These are phyloP conservation scores for Manis crassicaudata DNA, from an alignment of 2,797 vertebrate genomes.

Conservation along the genomic window DNA sequence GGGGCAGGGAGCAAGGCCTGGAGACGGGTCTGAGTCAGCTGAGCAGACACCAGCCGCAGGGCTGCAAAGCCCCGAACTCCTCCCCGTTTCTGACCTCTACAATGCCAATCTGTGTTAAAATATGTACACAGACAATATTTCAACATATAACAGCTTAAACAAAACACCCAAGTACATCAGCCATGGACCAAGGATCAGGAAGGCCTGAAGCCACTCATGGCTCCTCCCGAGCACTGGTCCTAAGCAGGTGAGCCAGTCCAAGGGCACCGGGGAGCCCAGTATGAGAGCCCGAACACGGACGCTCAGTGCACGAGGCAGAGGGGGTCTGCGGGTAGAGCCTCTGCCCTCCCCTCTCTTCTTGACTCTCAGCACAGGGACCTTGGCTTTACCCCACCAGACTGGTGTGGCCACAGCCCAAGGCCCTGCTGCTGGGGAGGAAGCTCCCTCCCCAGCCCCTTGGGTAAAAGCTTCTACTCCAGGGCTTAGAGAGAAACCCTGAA, in stretches of 20 bases:
- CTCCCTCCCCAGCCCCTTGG: background rate
- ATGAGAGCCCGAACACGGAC: accelerated
- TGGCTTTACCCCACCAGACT: accelerated
- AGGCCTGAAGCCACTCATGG: background rate
- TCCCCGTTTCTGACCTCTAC: background rate
- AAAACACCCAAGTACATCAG: background rate
- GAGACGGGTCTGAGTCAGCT: too few species aligned
- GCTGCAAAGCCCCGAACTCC: too few species aligned
- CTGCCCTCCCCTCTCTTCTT: background rate
- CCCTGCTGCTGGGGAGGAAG: background rate
- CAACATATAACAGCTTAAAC: background rate
- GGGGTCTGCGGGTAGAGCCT: background rate
- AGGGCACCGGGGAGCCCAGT: background rate
- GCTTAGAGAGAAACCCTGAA: background rate
- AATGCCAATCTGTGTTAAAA: background rate
- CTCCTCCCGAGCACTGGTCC: background rate
- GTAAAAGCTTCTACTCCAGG: background rate
- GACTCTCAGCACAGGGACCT: background rate
- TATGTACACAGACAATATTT: background rate
- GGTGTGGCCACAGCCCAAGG: background rate
- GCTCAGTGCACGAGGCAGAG: accelerated
- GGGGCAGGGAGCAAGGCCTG: too few species aligned
- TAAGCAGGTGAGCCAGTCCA: background rate
- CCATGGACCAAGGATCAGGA: background rate
- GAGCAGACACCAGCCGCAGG: too few species aligned